Evolutionary conservation across 2,113 vertebrate species (phyloP), one percentile per base, ranked within the genome.

Genomic region (Ictalurus punctatus): DNA sequence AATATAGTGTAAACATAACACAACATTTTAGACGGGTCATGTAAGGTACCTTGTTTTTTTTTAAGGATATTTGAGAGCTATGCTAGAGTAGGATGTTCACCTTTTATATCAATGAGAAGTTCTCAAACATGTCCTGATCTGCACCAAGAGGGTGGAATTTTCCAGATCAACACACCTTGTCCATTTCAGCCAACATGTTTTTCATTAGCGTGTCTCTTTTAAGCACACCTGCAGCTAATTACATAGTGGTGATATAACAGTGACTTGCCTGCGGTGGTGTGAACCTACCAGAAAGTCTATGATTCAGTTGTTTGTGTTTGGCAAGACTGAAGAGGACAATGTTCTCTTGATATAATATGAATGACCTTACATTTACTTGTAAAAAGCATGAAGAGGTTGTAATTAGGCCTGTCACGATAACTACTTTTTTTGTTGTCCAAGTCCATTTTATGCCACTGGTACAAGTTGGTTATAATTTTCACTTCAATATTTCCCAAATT

Each of bases 291-390:
- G 69, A 44, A 78, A 19, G 19, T 59, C 25, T 82, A 69, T 88
- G 88, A 89, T 59, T 90, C 87, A 82, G 83, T 44, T 89, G 85
- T 91, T 91, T 85, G 73, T 83, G 85, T 89, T 85, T 65, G 56
- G 71, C 21, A 23, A 17, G 65, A 40, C 23, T 71, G 63, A 58
- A 73, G 56, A 27, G 59, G 63, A 74, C 67, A 37, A 17, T 63
- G 25, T 90, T 27, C 73, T 86, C 54, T 67, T n/a, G 86, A 40
- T 56, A 37, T 13, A 58, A 56, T 6, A 13, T 30, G 84, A 10
- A 44, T 73, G 84, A 30, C 84, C 27, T n/a, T 34, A 21, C 7
- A 4, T 67, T n/a, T 69, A 19, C 54, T 30, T 34, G 56, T 81
- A 30, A 27, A 56, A 59, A 59, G n/a, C 17, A 56, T 34, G 8